Evolutionary conservation across 23 tunicate genomes (phyloP).

Genomic region (Ciona savignyi): DNA sequence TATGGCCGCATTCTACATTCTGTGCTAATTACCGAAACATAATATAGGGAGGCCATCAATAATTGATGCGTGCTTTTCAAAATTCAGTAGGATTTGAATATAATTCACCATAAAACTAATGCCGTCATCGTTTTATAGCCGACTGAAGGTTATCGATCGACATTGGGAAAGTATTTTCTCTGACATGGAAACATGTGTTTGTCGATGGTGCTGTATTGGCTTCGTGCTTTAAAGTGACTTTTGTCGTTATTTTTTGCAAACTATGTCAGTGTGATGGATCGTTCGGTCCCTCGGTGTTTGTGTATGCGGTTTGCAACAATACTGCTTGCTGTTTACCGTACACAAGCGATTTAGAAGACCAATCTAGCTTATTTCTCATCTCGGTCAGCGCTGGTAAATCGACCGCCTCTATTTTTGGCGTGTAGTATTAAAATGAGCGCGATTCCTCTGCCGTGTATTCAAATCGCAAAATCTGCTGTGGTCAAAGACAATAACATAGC

Average conservation of each 20-base stretch:
- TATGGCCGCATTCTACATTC: neutral
- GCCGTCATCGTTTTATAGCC: neutral
- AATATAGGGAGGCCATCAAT: neutral
- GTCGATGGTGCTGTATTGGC: no score
- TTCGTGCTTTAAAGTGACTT: neutral
- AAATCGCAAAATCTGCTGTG: no score
- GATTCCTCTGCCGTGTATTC: no score
- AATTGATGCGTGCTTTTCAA: neutral
- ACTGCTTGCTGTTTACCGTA: neutral
- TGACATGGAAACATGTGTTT: neutral
- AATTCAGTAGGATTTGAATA: neutral
- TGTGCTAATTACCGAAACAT: neutral
- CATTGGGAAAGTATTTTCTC: neutral
- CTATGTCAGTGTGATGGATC: neutral
- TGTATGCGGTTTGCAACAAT: neutral
- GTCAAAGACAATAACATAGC: no score
- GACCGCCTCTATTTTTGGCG: neutral
- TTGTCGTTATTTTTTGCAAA: neutral
- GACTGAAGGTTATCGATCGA: neutral
- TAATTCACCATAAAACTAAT: neutral
- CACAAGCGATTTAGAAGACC: neutral
- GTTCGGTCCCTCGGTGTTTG: neutral
- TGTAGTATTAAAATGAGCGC: neutral
- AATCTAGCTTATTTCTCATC: neutral
- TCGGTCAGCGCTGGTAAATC: neutral